phyloP scores from a whole-genome alignment of 2,113 vertebrate species.

The Pangasianodon gigas region DNA sequence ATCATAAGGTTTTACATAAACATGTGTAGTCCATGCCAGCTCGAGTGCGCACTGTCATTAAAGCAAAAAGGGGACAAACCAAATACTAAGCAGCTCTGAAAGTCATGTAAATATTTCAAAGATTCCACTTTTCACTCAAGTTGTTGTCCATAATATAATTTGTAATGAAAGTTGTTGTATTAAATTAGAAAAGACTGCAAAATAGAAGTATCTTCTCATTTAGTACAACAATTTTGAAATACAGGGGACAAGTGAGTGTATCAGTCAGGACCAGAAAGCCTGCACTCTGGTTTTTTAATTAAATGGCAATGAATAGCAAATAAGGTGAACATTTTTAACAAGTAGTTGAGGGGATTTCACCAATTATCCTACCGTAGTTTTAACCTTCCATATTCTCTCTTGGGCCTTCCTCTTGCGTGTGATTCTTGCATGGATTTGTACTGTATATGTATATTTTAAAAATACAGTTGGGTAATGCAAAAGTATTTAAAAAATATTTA shows the following conservation, averaged over 20 bases:
- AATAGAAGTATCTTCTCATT: too few relatives aligned
- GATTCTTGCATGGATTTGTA: background rate
- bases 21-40: background rate
- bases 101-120: background rate
- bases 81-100: background rate
- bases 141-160: background rate
- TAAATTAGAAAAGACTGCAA: background rate
- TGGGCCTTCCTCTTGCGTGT: background rate
- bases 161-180: background rate
- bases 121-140: background rate
- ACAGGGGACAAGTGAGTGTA: slow-evolving; percentile 51
- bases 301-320: slow-evolving; percentile 1
- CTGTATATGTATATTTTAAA: background rate
- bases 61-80: background rate
- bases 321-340: background rate
- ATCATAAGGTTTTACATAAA: background rate
- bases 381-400: background rate
- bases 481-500: too few relatives aligned
- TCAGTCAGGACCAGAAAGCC: slow-evolving; percentile 17
- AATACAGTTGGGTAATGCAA: too few relatives aligned
- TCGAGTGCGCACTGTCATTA: background rate
- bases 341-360: background rate
- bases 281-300: slow-evolving; percentile 24
- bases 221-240: too few relatives aligned
- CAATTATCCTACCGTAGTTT: background rate